A percentile compares a stretch with the other conserved stretches of the same genome.
phyloP scores from a whole-genome alignment of 2,888 invertebrate species.

The Drosophila merina region DNA sequence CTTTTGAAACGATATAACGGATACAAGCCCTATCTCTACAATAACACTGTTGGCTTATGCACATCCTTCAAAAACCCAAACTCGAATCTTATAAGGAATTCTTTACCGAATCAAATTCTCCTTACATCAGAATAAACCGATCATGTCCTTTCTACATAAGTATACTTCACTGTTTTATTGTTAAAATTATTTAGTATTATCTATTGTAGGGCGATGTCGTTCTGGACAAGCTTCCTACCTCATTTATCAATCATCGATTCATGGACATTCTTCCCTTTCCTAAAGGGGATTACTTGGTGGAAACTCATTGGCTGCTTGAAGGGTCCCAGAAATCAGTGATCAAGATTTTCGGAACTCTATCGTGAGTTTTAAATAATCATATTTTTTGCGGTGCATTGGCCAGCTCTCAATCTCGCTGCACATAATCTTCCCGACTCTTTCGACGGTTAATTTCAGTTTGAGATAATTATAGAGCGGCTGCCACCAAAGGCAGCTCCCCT shows the following conservation, averaged over 20 bases:
- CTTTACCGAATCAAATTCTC: background rate
- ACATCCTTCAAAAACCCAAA: background rate
- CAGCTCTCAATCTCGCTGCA: slow-evolving; percentile 51
- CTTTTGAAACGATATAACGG: background rate
- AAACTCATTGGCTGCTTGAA: background rate
- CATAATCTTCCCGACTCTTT: slow-evolving; percentile 79
- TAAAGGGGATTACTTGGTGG: background rate
- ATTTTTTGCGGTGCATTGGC: slow-evolving; percentile 30
- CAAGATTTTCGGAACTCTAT: background rate
- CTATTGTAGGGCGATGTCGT: too few species aligned
- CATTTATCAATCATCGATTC: too few species aligned
- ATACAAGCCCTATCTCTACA: background rate
- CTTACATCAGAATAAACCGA: background rate
- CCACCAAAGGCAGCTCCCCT: slow-evolving; percentile 57
- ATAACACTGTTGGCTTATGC: background rate
- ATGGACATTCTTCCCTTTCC: background rate
- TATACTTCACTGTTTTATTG: too few species aligned
- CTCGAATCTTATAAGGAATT: background rate
- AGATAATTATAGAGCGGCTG: slow-evolving; percentile 82
- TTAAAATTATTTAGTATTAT: too few species aligned
- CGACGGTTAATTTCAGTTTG: slow-evolving; percentile 82
- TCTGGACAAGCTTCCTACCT: too few species aligned
- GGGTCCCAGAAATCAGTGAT: background rate
- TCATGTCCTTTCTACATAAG: background rate
- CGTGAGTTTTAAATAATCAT: background rate